A percentile compares a stretch with the other conserved stretches of the same genome.
phyloP scores from a whole-genome alignment of 1,140 invertebrate genomes.

The Drosophila neocordata region DNA sequence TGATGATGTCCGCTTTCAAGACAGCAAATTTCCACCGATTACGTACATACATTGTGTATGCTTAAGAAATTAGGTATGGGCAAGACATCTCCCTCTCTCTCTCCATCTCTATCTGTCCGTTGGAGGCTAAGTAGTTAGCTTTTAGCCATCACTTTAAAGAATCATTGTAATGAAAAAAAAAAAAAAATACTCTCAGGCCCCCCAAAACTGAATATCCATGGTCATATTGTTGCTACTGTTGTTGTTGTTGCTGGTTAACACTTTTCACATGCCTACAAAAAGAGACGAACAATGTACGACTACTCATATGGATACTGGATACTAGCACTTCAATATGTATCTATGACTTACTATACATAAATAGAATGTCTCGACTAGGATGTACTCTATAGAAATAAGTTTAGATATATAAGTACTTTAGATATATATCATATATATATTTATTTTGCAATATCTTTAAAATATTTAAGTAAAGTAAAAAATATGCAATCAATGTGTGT shows the following conservation, averaged over 20 bases:
- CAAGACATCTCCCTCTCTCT: constrained; percentile 27
- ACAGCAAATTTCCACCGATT: constrained; percentile 23
- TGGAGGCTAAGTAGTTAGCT: constrained; percentile 41
- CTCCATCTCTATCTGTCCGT: background rate
- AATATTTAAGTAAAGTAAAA: too few relatives aligned
- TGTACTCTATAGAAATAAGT: background rate
- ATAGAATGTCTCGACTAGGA: background rate
- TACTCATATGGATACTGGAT: constrained; percentile 49
- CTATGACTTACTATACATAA: background rate
- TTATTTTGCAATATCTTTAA: too few relatives aligned
- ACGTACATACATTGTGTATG: constrained; percentile 44
- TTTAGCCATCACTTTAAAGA: constrained; percentile 63
- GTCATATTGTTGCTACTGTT: constrained; percentile 34
- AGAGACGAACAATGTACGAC: constrained; percentile 56
- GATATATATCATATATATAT: too few relatives aligned
- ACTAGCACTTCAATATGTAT: background rate
- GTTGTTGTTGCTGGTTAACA: constrained; percentile 54
- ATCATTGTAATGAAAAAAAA: constrained; percentile 51
- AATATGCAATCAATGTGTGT: too few relatives aligned
- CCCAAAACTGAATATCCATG: constrained; percentile 33
- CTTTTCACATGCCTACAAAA: constrained; percentile 60
- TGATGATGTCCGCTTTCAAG: background rate
- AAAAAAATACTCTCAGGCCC: constrained; percentile 46
- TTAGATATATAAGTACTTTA: too few relatives aligned
- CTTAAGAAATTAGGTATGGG: constrained; percentile 4